Evolutionary conservation across 1,140 invertebrate species (phyloP).

Genomic region (Megalopta genalis): DNA sequence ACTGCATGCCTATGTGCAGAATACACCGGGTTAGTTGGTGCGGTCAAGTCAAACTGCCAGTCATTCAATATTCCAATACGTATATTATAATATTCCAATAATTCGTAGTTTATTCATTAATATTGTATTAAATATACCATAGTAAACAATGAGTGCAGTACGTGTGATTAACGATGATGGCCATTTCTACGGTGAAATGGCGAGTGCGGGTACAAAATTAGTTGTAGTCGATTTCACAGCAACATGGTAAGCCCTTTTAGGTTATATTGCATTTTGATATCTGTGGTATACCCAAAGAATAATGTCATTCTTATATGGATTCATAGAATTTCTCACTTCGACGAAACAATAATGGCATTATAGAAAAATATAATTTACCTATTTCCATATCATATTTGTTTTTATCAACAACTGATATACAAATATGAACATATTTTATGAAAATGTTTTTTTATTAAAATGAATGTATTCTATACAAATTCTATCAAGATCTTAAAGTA

Average conservation of each 20-base stretch:
- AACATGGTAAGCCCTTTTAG: conserved; percentile 85
- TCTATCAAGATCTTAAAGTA: not conserved
- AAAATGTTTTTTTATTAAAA: no score
- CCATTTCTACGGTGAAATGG: conserved; percentile 91
- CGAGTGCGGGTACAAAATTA: conserved; percentile 90
- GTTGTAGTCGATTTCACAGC: conserved; percentile 97
- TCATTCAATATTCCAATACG: conserved; percentile 44
- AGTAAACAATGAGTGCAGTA: conserved; percentile 74
- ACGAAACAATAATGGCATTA: not conserved
- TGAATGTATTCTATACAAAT: not conserved
- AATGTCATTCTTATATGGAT: not conserved
- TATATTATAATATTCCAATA: not conserved
- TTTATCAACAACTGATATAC: not conserved
- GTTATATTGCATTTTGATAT: conserved; percentile 53
- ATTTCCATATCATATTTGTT: not conserved
- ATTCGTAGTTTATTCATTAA: not conserved
- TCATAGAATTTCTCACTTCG: not conserved
- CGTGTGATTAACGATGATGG: conserved; percentile 85
- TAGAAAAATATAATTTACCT: not conserved
- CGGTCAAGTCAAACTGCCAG: conserved; percentile 61
- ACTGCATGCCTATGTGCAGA: no score
- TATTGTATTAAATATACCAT: conserved; percentile 23
- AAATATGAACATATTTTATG: not conserved
- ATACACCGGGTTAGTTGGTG: no score
- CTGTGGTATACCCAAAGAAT: no score